Conservation (phyloP, 2,113 vertebrate species). For the Cranoglanis bouderius region DNA sequence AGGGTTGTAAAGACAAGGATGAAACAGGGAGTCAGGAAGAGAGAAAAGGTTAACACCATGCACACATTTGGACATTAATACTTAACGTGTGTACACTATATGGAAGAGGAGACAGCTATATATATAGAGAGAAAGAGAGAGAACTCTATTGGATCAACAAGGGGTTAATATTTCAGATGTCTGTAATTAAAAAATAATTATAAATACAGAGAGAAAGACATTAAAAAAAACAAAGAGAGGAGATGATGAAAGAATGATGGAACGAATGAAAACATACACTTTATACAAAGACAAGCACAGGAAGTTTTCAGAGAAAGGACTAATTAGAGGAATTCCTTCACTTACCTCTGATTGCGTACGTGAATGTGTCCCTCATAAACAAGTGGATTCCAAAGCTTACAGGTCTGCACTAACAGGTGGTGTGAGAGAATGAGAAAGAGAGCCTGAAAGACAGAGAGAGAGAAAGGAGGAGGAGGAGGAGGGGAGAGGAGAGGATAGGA, state of each 20-base stretch:
- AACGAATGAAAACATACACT: not conserved
- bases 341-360: conserved; percentile 68
- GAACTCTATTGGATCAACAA: not conserved
- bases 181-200: not conserved
- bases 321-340: conserved; percentile 23
- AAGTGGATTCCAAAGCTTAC: conserved; percentile 61
- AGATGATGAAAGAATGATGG: not conserved
- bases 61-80: conserved; percentile 7
- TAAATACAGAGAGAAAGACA: not conserved
- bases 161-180: not conserved
- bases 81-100: not conserved
- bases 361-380: conserved; percentile 68
- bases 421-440: conserved; percentile 57
- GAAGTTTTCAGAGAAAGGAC: conserved; percentile 25
- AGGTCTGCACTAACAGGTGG: conserved; percentile 71
- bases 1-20: not conserved
- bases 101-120: not conserved
- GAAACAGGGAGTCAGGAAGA: conserved; percentile 12
- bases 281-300: not conserved
- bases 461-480: conserved; percentile 25
- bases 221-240: not conserved
- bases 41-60: not conserved
- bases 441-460: conserved; percentile 42
- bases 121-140: not conserved
- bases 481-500: conserved; percentile 9